A percentile compares a stretch with the other conserved stretches of the same genome.
phyloP scores from a whole-genome alignment of 2,113 vertebrate genomes.

The Rutilus rutilus region DNA sequence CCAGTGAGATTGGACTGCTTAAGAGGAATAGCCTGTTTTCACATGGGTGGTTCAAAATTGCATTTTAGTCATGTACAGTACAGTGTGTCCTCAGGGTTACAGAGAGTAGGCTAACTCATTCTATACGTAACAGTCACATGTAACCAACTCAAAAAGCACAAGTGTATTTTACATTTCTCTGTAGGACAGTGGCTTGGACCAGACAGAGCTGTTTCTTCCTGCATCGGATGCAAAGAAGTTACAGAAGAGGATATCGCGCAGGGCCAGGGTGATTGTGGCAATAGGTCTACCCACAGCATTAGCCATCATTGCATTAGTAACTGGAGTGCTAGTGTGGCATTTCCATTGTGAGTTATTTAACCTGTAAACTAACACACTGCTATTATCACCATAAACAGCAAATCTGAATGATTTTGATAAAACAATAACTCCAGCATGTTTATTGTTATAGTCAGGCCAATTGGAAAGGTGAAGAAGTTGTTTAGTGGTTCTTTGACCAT shows the following conservation, averaged over 20 bases:
- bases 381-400: neutral
- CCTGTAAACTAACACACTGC: neutral
- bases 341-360: slow-evolving; percentile 69
- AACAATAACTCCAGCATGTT: neutral
- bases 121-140: neutral
- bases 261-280: slow-evolving; percentile 19
- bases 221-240: slow-evolving; percentile 38
- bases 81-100: neutral
- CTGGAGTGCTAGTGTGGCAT: slow-evolving; percentile 72
- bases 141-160: neutral
- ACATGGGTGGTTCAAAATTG: neutral
- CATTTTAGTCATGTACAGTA: slow-evolving; percentile 22
- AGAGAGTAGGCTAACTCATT: neutral
- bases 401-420: neutral
- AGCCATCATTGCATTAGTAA: slow-evolving; percentile 57
- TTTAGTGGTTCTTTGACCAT: slow-evolving; percentile 73
- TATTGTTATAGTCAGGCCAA: slow-evolving; percentile 57
- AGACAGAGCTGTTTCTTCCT: slow-evolving; percentile 55
- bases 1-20: neutral
- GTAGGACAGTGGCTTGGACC: slow-evolving; percentile 57
- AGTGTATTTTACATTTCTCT: neutral
- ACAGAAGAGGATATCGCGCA: slow-evolving; percentile 54
- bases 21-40: slow-evolving; percentile 34
- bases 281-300: slow-evolving; percentile 36
- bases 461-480: slow-evolving; percentile 54